These are phyloP conservation scores for Microctenopoma steveboyesi DNA, from an alignment of 2,797 vertebrate species.

Conservation along the genomic window DNA sequence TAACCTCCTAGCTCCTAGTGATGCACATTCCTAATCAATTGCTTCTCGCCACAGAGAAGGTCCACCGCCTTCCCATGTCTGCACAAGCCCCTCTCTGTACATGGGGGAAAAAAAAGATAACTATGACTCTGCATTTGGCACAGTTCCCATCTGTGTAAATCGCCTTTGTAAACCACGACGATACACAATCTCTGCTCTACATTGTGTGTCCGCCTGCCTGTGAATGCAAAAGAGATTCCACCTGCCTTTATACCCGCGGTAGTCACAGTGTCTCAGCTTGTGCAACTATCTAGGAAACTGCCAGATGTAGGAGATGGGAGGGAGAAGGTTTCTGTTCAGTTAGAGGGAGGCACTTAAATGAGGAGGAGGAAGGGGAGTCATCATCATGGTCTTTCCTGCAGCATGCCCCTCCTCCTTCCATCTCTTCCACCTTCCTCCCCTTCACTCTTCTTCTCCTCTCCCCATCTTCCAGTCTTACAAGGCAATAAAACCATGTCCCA, in stretches of 20 bases:
- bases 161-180: slow-evolving; percentile 28
- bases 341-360: slow-evolving; percentile 20
- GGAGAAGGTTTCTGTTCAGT: slow-evolving; percentile 10
- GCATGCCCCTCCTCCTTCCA: slow-evolving; percentile 40
- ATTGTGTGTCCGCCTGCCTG: too few species aligned
- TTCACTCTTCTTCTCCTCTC: slow-evolving; percentile 4
- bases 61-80: slow-evolving; percentile 17
- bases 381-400: slow-evolving; percentile 40
- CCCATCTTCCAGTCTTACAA: slow-evolving; percentile 43
- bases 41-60: slow-evolving; percentile 63
- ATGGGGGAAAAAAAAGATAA: slow-evolving; percentile 32
- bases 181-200: slow-evolving; percentile 26
- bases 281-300: slow-evolving; percentile 38
- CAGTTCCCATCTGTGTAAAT: slow-evolving; percentile 37
- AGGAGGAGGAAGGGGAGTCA: slow-evolving; percentile 15
- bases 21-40: slow-evolving; percentile 73
- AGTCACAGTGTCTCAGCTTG: slow-evolving; percentile 27
- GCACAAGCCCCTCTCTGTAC: slow-evolving; percentile 29
- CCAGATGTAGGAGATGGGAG: slow-evolving; percentile 8
- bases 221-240: slow-evolving; percentile 7
- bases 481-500: slow-evolving; percentile 65
- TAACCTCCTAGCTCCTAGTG: slow-evolving; percentile 60
- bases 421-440: slow-evolving; percentile 10
- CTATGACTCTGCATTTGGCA: slow-evolving; percentile 54
- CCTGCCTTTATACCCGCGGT: slow-evolving; percentile 11